Base-by-base conservation (phyloP, 1,140 invertebrate species). In the Ylistrum balloti region DNA sequence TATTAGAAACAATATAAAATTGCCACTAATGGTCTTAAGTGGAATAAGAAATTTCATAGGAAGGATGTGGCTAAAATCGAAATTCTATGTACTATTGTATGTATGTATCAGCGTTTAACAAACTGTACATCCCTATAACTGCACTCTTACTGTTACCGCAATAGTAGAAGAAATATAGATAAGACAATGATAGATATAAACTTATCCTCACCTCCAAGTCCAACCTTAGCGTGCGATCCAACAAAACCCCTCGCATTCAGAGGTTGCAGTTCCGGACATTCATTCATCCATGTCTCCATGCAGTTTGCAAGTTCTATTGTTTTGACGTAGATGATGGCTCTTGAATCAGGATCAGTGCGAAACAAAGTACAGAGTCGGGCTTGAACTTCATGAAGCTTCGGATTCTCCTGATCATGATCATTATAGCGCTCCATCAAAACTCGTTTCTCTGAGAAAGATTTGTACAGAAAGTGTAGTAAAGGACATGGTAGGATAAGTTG, bases 261-360 rank as follows among this genome's bases (percentile, higher is more conserved):
- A 7, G 17, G 28, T 7, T 89, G 85, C 0, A 95, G 90, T 9
- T 91, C 87, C 1, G 74, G 85, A 38, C 92, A 92, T 17, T 94
- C 92, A 35, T 92, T 88, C 93, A 95, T 95, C 93, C 93, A 95
- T 34, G 89, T 88, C 20, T 89, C 91, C n/a, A 95, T 88, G 0
- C 92, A 91, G 28, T 74, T 33, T 9, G 90, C 92, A 88, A 94
- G 91, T 17, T 92, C 94, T 85, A 92, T 88, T 2, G 95, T 95
- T 89, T 95, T 94, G 15, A 94, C 93, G 88, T 95, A 95, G 15
- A 95, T 88, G 13, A 95, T 95, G 33, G 91, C 92, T 33, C 94
- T 87, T 15, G 92, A 93, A 33, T 95, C 94, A 17, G 35, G 88
- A n/a, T 95, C 90, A 1, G 88, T 88, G 32, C 41, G 35, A 34